Evolutionary conservation across 2,797 vertebrate genomes (phyloP).

Genomic region (Acanthurus lineatus): DNA sequence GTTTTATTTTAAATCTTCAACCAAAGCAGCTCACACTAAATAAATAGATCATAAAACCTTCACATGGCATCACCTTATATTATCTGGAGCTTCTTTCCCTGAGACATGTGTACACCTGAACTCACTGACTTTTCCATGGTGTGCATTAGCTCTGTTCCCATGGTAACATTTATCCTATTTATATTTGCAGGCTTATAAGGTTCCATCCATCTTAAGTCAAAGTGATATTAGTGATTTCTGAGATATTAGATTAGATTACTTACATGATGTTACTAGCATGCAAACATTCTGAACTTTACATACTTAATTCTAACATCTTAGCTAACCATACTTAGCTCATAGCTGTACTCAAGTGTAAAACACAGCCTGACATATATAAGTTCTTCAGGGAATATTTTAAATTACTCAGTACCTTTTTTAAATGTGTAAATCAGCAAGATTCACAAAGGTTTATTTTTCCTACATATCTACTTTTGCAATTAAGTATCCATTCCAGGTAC

Average conservation of each 20-base stretch:
- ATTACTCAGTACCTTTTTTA: no score
- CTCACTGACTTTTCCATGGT: constrained; percentile 8
- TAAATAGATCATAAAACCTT: not conserved
- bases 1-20: not conserved
- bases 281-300: not conserved
- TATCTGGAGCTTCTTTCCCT: not conserved
- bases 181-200: not conserved
- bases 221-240: not conserved
- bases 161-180: constrained; percentile 27
- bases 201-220: not conserved
- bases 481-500: not conserved
- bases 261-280: not conserved
- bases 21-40: not conserved
- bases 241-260: not conserved
- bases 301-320: not conserved
- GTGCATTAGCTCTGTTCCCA: constrained; percentile 30
- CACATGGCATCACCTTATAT: not conserved
- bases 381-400: no score
- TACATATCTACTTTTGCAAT: not conserved
- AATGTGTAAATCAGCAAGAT: not conserved
- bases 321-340: not conserved
- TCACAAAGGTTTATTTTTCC: not conserved
- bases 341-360: not conserved
- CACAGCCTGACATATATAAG: not conserved
- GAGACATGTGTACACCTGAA: constrained; percentile 26